Base-by-base conservation (phyloP, 2,797 vertebrate species). In the Lutjanus campechanus region DNA sequence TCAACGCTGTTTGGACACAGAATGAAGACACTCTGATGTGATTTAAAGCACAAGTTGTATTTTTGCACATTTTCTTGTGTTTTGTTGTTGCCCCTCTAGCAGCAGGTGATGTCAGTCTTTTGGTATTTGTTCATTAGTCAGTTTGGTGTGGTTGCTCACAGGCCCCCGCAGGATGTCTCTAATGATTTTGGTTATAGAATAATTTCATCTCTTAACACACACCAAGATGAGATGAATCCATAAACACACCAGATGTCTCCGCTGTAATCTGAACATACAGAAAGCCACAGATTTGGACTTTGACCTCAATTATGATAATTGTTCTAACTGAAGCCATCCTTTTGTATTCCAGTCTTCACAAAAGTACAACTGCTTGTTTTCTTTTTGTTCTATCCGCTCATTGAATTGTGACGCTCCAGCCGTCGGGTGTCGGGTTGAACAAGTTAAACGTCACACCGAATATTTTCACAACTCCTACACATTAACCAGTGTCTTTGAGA, bases 401-500 rank as follows among this genome's bases (percentile, higher is more conserved):
- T 13, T 13, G 44, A 44, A 1, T 43, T 15, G 46, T 51, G 22
- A 40, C 3, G n/a, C 46, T 46, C 16, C 25, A 50, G 51, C n/a
- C 2, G 25, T 11, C 8, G 4, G 17, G 8, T 22, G 19, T 15
- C 7, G 5, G 60, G 66, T 60, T 66, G 46, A 85, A 83, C 58
- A 67, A 61, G 56, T 73, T 60, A 67, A 65, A 54, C 5, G n/a
- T 70, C 72, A 62, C 62, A 50, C 40, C 50, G 49, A 19, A 41
- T 53, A 53, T 68, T 80, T 62, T 75, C 62, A 43, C 70, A 77
- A 11, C 67, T 77, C 72, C 73, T 77, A 92, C 88, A 92, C 88
- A 94, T 94, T 94, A 93, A 94, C 93, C 54, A 58, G 50, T n/a
- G 46, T 44, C 79, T 79, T 66, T 71, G 54, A 82, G 79, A 78